Percentiles rank a stretch among this genome's conserved stretches.
Conservation (phyloP, 2,113 vertebrate species). For the Seriola aureovittata region DNA sequence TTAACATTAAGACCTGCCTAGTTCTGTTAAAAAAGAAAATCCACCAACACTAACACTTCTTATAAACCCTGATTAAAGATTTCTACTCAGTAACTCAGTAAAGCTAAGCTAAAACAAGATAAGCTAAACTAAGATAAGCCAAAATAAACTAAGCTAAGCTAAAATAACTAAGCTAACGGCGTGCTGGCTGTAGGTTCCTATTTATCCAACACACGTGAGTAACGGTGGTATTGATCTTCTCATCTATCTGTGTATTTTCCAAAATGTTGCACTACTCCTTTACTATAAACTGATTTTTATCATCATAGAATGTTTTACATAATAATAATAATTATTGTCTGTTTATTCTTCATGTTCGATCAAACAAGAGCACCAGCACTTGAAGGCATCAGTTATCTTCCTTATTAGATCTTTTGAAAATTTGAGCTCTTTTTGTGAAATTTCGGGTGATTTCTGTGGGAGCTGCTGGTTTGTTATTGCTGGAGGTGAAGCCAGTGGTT, state of each 20-base stretch:
- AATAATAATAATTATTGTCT: not conserved
- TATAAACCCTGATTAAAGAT: too few relatives aligned
- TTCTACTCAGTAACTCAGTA: too few relatives aligned
- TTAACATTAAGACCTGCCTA: not conserved
- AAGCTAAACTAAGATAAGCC: too few relatives aligned
- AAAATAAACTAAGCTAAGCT: not conserved
- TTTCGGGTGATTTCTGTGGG: not conserved
- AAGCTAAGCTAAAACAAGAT: not conserved
- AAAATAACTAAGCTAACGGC: too few relatives aligned
- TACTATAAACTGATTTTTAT: not conserved
- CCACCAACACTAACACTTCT: too few relatives aligned
- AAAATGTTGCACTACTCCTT: not conserved
- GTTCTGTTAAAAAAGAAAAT: too few relatives aligned
- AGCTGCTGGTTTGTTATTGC: not conserved
- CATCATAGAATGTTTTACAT: not conserved
- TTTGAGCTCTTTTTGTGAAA: not conserved
- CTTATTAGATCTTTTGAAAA: not conserved
- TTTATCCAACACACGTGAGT: not conserved
- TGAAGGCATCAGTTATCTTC: not conserved
- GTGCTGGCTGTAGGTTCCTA: too few relatives aligned
- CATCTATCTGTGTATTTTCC: not conserved
- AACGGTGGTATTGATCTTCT: not conserved
- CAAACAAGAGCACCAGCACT: not conserved
- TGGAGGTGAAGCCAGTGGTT: conserved; percentile 29
- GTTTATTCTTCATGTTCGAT: not conserved